Conservation (phyloP, 2,113 vertebrate species). For the Hiodon tergisus region DNA sequence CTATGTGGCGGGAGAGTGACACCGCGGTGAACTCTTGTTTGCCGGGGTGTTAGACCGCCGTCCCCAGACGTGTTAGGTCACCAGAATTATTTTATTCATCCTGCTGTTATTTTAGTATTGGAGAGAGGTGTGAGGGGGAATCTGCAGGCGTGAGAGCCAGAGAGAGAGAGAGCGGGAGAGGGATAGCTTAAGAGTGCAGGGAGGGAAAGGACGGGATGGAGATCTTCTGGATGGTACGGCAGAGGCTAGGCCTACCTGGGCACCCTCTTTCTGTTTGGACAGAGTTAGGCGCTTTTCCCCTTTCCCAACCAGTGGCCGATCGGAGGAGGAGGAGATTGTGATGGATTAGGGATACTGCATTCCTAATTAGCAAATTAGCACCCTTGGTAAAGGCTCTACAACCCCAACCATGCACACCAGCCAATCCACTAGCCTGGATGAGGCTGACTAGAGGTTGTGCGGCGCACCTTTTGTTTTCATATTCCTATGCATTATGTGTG, state of each 20-base stretch:
- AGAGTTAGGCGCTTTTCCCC: background rate
- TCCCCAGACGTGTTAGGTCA: constrained; percentile 57
- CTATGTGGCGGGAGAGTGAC: constrained; percentile 45
- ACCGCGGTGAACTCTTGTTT: constrained; percentile 55
- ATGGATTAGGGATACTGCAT: constrained; percentile 13
- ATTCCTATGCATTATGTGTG: constrained; percentile 25
- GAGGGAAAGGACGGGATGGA: constrained; percentile 15
- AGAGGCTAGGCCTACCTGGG: no score
- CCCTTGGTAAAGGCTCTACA: background rate
- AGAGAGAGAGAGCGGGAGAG: constrained; percentile 12
- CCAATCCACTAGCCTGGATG: constrained; percentile 21
- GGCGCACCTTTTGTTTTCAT: no score
- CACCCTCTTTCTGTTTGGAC: no score
- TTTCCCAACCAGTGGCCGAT: background rate
- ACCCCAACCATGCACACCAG: no score
- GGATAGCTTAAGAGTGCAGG: background rate
- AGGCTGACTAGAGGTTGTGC: constrained; percentile 16
- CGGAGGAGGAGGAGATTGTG: background rate
- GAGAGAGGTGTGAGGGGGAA: constrained; percentile 47
- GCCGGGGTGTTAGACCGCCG: constrained; percentile 53
- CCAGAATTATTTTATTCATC: constrained; percentile 57
- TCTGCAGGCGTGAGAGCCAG: constrained; percentile 33
- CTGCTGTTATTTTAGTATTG: constrained; percentile 38
- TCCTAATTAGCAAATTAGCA: constrained; percentile 11
- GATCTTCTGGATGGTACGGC: background rate